Evolutionary conservation across 2,113 vertebrate species (phyloP).

Genomic region (Brachionichthys hirsutus): DNA sequence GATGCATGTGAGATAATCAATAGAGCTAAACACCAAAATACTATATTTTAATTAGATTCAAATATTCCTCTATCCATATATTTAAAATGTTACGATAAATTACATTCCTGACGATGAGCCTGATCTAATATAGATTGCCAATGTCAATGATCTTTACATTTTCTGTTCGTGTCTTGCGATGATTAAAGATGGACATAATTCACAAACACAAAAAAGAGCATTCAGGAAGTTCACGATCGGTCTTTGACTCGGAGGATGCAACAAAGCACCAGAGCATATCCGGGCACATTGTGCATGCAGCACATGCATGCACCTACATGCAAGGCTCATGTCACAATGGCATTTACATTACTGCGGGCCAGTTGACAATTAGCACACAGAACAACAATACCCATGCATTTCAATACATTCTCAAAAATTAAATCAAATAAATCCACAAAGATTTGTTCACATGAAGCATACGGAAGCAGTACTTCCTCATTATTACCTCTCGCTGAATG

Average conservation of each 20-base stretch:
- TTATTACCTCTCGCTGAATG: neutral
- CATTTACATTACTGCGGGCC: neutral
- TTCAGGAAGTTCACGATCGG: slow-evolving; percentile 66
- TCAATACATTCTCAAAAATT: neutral
- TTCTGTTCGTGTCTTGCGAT: too few species aligned
- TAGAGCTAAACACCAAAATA: neutral
- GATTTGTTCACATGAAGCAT: neutral
- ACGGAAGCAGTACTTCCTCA: neutral
- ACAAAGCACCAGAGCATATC: slow-evolving; percentile 19
- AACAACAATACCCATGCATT: neutral
- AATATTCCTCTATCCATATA: neutral
- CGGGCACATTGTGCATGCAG: slow-evolving; percentile 14
- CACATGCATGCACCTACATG: slow-evolving; percentile 4
- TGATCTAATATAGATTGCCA: too few species aligned
- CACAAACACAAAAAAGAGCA: neutral
- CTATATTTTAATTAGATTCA: neutral
- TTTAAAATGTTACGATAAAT: too few species aligned
- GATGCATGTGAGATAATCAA: slow-evolving; percentile 2
- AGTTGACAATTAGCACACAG: neutral
- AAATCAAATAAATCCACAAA: too few species aligned
- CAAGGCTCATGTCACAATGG: neutral
- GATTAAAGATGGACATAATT: neutral
- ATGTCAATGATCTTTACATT: too few species aligned
- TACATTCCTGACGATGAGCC: neutral
- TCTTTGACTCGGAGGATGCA: slow-evolving; percentile 34